Base-by-base conservation (phyloP, 2,113 vertebrate genomes). In the Aptenodytes patagonicus region DNA sequence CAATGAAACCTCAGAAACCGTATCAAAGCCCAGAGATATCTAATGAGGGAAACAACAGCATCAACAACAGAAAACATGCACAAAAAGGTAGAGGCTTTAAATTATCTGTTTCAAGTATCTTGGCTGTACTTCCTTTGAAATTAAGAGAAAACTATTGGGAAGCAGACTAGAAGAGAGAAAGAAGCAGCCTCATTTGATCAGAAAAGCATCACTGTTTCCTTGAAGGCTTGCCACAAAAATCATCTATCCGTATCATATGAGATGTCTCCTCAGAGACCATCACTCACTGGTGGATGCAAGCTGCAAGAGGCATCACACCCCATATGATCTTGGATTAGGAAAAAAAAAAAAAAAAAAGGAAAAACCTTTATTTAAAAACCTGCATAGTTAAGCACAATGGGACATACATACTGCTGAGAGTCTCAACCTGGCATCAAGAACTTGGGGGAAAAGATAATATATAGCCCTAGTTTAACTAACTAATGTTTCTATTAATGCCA, bases 1-100 rank as follows among this genome's bases (percentile, higher is more conserved):
- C 93, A 93, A 84, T 64, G 93, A 91, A 95, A 90, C 93, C 91
- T 97, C 95, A 94, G 93, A 94, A 87, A 91, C n/a, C 2, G 5
- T 82, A 94, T 97, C 96, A 97, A 96, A 97, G 96, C 90, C 88
- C 87, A 32, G 49, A 87, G 81, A 90, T 86, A 90, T 34, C 89
- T 97, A 96, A 96, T 95, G 97, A 97, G 96, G 84, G 86, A 54
- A 93, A 95, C 87, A 94, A 80, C 96, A 83, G 91, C 87, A 79
- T 34, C 88, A 90, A 87, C 60, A 75, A 66, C 78, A 90, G 88
- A 80, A 94, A 94, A 78, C 81, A 80, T 2, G 64, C 78, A 75
- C 72, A 51, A 31, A 86, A 65, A 83, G 94, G 84, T 40, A 92
- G 55, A 54, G 44, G 44, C 82, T 90, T 93, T 68, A 89, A 77